These are phyloP conservation scores for Meghimatium bilineatum DNA, from an alignment of 2,888 invertebrate genomes.

Conservation along the genomic window DNA sequence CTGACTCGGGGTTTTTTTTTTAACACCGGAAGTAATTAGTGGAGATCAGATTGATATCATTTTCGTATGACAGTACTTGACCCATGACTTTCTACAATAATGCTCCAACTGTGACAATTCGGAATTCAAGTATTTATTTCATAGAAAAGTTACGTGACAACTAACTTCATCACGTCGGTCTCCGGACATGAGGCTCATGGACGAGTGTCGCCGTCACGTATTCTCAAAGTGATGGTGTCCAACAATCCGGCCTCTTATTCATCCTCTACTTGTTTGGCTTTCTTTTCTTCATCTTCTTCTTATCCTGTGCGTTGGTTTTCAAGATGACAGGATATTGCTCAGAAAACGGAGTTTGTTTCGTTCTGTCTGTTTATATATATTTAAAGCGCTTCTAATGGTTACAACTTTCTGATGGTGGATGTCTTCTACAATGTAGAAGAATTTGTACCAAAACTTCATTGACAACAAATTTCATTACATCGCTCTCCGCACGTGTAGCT, in stretches of 20 bases:
- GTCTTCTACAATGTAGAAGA: no score
- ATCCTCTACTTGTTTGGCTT: background rate
- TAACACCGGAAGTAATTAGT: background rate
- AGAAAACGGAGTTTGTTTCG: no score
- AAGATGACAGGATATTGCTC: no score
- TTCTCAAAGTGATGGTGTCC: no score
- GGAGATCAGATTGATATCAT: background rate
- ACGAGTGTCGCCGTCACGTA: conserved; percentile 54
- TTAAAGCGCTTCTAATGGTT: no score
- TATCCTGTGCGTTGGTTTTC: no score
- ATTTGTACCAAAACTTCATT: no score
- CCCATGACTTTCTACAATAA: background rate
- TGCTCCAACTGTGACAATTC: background rate
- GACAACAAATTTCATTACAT: no score
- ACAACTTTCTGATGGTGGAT: no score
- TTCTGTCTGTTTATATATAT: no score
- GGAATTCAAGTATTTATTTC: background rate
- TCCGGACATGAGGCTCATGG: background rate
- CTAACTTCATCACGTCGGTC: background rate
- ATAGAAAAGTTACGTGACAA: background rate
- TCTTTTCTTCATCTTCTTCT: background rate
- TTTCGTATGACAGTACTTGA: background rate
- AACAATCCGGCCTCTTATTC: background rate
- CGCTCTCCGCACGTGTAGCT: no score
- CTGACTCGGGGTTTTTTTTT: background rate